Evolutionary conservation across 2,113 vertebrate species (phyloP).

Genomic region (Trematomus loennbergii): DNA sequence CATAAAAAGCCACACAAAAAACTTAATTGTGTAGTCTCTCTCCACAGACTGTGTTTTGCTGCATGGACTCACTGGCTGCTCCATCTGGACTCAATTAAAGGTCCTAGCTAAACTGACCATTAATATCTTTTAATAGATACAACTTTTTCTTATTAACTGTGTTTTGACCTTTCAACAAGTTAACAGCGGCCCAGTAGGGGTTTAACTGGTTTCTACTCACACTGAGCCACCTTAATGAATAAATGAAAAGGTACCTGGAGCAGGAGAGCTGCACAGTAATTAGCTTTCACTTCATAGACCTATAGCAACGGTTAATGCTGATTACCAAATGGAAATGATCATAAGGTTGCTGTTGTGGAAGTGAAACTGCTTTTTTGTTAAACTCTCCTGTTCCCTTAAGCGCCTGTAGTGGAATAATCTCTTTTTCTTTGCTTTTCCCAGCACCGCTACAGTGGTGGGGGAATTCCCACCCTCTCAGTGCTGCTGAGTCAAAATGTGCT

Average conservation of each 20-base stretch:
- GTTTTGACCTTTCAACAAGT: constrained; percentile 76
- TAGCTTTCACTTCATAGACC: constrained; percentile 42
- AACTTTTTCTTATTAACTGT: constrained; percentile 64
- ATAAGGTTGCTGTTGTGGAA: constrained; percentile 21
- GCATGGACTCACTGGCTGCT: constrained; percentile 25
- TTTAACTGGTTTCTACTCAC: constrained; percentile 42
- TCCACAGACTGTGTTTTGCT: constrained; percentile 13
- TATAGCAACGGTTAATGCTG: constrained; percentile 25
- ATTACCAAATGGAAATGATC: constrained; percentile 13
- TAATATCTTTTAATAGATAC: constrained; percentile 70
- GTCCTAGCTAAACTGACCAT: constrained; percentile 55
- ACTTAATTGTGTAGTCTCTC: not conserved
- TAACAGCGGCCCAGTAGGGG: constrained; percentile 55
- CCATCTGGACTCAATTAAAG: constrained; percentile 66
- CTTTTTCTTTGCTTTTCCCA: constrained; percentile 27
- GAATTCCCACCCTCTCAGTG: constrained; percentile 53
- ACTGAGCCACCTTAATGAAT: constrained; percentile 74
- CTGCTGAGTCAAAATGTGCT: constrained; percentile 58
- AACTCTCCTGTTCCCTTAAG: constrained; percentile 15
- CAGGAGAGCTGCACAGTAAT: constrained; percentile 40
- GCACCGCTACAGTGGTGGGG: constrained; percentile 30
- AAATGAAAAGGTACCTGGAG: constrained; percentile 69
- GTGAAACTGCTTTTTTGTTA: constrained; percentile 30
- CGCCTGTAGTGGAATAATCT: constrained; percentile 12
- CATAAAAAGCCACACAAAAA: not conserved